Base-by-base conservation (phyloP, 2,888 invertebrate species). In the Ormyrus labotus region DNA sequence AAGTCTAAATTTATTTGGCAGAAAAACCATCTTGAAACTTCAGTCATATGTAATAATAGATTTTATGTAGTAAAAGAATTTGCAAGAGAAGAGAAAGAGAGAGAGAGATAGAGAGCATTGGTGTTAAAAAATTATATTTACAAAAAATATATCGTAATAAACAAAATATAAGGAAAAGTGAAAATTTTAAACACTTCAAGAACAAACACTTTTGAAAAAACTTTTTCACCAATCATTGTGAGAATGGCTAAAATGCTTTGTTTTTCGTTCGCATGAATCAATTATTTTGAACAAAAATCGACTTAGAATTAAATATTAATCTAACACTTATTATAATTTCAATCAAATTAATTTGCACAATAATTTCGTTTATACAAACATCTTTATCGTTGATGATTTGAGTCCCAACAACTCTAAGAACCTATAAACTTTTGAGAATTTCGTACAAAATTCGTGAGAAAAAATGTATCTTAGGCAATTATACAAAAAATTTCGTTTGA, bases 391-490 rank as follows among this genome's bases (percentile, higher is more conserved):
- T 68, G 34, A 57, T 77, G 13, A 72, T 76, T 19, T 73, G 71
- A 69, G 69, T 77, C 69, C 69, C 73, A 60, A 13, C 73, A 45
- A 58, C 58, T 13, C 58, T 73, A 77, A 53, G 10, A 65, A 65
- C 65, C 13, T 53, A 64, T 11, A 45, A 61, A 61, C 8, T 72
- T 64, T 13, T 63, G 57, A 76, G 50, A 72, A 58, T 10, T 13
- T 67, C n/a, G 55, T 80, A 80, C 58, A 80, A 72, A 76, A 72
- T 55, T 53, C 11, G 63, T 81, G 19, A 47, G 53, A n/a, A 75
- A 65, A 69, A 72, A 67, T 60, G 57, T 57, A 69, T 34, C 51
- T 60, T 75, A 61, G 60, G 47, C 53, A 65, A 47, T 60, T 19
- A 45, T 63, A 71, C 34, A 75, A 73, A 80, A 75, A 70, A 74